Evolutionary conservation across 1,140 invertebrate genomes (phyloP).

Genomic region (Cyclina sinensis): DNA sequence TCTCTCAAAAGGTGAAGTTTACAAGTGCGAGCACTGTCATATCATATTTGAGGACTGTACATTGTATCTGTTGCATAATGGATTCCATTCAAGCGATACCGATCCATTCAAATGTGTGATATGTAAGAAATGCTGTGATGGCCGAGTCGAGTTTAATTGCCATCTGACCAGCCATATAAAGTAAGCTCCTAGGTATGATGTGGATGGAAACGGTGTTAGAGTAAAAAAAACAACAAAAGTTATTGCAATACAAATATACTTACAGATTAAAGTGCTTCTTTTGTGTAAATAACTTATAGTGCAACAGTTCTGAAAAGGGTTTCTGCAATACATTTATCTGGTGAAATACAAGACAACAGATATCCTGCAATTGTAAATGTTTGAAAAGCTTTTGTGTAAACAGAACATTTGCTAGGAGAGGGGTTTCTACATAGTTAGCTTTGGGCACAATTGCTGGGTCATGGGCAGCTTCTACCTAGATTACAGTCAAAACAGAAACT

Average conservation of each 20-base stretch:
- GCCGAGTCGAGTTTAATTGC: conserved; percentile 84
- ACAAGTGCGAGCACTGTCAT: conserved; percentile 84
- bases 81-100: conserved; percentile 83
- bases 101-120: conserved; percentile 84
- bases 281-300: not conserved
- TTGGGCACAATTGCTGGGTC: too few species aligned
- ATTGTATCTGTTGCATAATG: conserved; percentile 83
- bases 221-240: not conserved
- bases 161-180: conserved; percentile 85
- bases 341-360: not conserved
- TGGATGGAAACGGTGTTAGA: not conserved
- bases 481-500: too few species aligned
- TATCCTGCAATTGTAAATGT: not conserved
- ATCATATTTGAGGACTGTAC: conserved; percentile 85
- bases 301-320: not conserved
- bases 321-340: conserved; percentile 1
- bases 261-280: not conserved
- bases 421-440: not conserved
- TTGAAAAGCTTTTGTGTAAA: not conserved
- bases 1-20: conserved; percentile 79
- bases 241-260: not conserved
- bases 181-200: conserved; percentile 39
- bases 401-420: too few species aligned
- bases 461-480: too few species aligned
- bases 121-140: conserved; percentile 79